These are phyloP conservation scores for Cerastis rubricosa DNA, from an alignment of 2,888 invertebrate species.

Conservation along the genomic window DNA sequence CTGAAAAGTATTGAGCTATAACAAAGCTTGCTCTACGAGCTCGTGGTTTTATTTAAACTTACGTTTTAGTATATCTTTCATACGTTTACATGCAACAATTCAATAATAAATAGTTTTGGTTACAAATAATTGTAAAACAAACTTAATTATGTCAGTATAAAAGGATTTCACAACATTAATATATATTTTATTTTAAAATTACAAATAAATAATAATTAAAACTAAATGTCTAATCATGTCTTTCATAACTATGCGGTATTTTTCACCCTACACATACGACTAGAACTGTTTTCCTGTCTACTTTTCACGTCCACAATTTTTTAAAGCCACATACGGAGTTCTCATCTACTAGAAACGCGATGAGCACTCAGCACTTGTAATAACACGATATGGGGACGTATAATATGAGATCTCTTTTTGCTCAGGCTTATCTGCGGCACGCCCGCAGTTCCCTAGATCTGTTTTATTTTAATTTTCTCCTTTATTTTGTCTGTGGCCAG, in stretches of 20 bases:
- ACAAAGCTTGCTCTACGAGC: not conserved
- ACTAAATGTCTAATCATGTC: not conserved
- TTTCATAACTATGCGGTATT: not conserved
- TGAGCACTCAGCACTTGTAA: slow-evolving; percentile 79
- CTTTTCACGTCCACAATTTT: slow-evolving; percentile 20
- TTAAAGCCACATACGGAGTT: slow-evolving; percentile 65
- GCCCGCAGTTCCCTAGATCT: slow-evolving; percentile 64
- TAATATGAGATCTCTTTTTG: slow-evolving; percentile 82
- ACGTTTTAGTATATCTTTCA: not conserved
- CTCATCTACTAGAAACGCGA: slow-evolving; percentile 52
- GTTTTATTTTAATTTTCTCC: slow-evolving; percentile 77
- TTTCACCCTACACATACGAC: not conserved
- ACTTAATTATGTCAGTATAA: not conserved
- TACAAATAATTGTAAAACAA: not conserved
- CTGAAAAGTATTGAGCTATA: slow-evolving; percentile 14
- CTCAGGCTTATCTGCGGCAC: slow-evolving; percentile 72
- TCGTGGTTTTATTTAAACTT: not conserved
- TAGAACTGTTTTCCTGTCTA: not conserved
- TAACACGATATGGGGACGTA: slow-evolving; percentile 82
- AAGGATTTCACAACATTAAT: not conserved
- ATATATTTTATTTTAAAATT: not conserved
- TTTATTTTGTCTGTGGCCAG: slow-evolving; percentile 37
- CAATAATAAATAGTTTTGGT: not conserved
- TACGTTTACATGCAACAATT: not conserved
- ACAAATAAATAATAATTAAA: not conserved